Evolutionary conservation across 2,113 vertebrate species (phyloP).

Genomic region (Rhinogobius similis): DNA sequence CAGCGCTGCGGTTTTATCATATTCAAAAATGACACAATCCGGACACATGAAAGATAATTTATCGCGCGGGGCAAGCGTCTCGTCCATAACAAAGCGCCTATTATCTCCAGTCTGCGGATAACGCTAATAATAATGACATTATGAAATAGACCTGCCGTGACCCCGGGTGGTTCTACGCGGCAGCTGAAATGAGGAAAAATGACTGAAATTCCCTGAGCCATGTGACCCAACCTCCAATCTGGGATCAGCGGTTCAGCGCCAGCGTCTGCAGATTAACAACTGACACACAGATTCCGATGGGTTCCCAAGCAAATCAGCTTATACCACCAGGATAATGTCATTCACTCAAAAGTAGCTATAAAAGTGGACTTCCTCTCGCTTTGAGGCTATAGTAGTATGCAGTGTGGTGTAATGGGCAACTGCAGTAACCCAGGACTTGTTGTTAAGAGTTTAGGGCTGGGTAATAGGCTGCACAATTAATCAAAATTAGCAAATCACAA

Average conservation of each 20-base stretch:
- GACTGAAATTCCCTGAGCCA: conserved; percentile 46
- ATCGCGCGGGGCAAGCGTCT: background rate
- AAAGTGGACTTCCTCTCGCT: background rate
- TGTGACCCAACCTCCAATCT: conserved; percentile 57
- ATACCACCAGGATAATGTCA: conserved; percentile 24
- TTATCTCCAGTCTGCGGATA: conserved; percentile 7
- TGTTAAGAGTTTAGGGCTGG: no score
- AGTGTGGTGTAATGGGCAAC: no score
- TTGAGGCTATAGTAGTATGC: background rate
- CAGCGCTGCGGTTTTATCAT: background rate
- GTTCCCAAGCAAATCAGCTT: conserved; percentile 41
- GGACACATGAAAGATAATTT: conserved; percentile 5
- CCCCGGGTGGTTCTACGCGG: background rate
- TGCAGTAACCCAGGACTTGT: no score
- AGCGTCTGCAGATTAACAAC: conserved; percentile 30
- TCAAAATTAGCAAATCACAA: no score
- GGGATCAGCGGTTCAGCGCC: conserved; percentile 42
- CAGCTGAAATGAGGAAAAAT: conserved; percentile 19
- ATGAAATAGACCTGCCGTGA: background rate
- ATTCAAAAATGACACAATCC: background rate
- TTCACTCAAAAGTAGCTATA: conserved; percentile 29
- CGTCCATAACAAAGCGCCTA: conserved; percentile 5
- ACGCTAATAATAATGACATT: background rate
- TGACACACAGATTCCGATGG: conserved; percentile 31
- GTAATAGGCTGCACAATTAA: no score